Evolutionary conservation across 2,888 invertebrate genomes (phyloP).

Genomic region (Stictocephala bisonia): DNA sequence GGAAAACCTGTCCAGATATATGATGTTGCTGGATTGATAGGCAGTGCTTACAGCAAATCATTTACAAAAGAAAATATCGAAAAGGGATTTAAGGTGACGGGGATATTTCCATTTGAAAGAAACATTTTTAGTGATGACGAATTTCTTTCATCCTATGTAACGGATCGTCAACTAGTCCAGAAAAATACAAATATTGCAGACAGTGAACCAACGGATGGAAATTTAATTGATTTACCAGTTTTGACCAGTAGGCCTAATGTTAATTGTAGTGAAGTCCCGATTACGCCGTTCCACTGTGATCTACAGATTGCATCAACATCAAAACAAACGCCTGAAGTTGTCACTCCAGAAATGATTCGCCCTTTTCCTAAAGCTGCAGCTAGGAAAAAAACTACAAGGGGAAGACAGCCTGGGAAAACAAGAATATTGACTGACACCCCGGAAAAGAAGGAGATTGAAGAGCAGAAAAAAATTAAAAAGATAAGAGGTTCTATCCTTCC

Average conservation of each 20-base stretch:
- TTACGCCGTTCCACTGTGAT: background rate
- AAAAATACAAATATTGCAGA: background rate
- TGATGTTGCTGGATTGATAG: constrained; percentile 24
- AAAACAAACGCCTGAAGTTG: no score
- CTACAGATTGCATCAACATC: background rate
- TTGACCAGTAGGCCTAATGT: background rate
- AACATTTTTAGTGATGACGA: constrained; percentile 18
- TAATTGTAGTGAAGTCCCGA: no score
- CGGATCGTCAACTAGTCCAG: constrained; percentile 33
- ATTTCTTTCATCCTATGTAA: constrained; percentile 14
- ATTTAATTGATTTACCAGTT: background rate
- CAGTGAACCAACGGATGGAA: background rate
- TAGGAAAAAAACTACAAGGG: no score
- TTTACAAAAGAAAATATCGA: constrained; percentile 3
- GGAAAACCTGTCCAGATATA: constrained; percentile 18
- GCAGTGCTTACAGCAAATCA: constrained; percentile 6
- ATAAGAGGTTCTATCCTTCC: no score
- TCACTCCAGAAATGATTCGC: no score
- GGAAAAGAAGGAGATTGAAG: no score
- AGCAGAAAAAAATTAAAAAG: no score
- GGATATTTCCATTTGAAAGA: constrained; percentile 16
- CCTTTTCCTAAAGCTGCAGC: no score
- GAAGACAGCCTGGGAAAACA: no score
- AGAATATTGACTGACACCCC: no score
- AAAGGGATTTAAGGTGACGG: constrained; percentile 29